Conservation (phyloP, 2,797 vertebrate genomes). For the Phoeniculus purpureus region DNA sequence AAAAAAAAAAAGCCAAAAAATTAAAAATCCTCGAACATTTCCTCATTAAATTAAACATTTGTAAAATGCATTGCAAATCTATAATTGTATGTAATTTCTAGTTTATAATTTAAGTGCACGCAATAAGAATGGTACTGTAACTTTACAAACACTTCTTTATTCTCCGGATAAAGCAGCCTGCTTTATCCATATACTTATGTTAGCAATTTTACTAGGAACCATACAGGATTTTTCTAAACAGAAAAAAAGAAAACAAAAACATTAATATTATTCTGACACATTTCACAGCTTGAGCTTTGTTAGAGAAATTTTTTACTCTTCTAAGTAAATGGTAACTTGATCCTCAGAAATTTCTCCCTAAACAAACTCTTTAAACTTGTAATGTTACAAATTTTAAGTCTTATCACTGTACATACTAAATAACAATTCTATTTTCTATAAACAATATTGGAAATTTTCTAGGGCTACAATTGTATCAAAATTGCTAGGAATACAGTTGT, state of each 20-base stretch:
- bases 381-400: not conserved
- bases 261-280: not conserved
- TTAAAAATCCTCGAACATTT: not conserved
- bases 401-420: not conserved
- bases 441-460: not conserved
- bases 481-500: too few species aligned
- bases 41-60: not conserved
- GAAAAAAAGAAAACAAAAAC: not conserved
- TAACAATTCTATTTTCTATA: not conserved
- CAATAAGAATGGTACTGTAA: not conserved
- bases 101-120: not conserved
- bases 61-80: not conserved
- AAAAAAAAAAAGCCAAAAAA: too few species aligned
- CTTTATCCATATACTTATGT: not conserved
- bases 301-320: not conserved
- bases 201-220: not conserved
- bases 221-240: not conserved
- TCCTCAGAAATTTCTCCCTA: not conserved
- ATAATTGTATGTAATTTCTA: not conserved
- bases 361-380: not conserved
- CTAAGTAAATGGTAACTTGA: not conserved
- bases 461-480: not conserved
- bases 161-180: not conserved
- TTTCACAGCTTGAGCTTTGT: not conserved
- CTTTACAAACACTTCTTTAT: not conserved